phyloP scores from a whole-genome alignment of 2,888 invertebrate species.

The Trypoxylon attenuatum region DNA sequence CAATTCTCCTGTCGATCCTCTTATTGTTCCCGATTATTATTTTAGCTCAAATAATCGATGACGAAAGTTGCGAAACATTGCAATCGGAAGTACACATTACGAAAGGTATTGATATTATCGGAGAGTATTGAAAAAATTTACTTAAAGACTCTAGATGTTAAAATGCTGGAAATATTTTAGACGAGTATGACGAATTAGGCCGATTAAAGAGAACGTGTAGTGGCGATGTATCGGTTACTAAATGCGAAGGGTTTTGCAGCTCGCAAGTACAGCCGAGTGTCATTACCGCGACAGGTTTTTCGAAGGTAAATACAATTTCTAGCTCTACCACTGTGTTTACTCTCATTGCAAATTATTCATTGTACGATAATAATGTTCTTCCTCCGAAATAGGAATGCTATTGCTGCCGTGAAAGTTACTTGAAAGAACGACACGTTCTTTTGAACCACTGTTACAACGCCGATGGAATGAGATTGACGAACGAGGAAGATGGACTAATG shows the following conservation, averaged over 20 bases:
- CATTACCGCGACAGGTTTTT: constrained; percentile 89
- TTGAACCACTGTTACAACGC: constrained; percentile 92
- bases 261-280: constrained; percentile 95
- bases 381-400: constrained; percentile 85
- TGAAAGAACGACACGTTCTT: constrained; percentile 86
- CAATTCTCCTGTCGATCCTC: constrained; percentile 24
- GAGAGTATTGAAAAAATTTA: neutral
- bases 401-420: constrained; percentile 91
- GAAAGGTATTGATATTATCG: constrained; percentile 79
- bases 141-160: neutral
- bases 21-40: constrained; percentile 25
- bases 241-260: constrained; percentile 94
- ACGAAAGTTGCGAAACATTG: constrained; percentile 90
- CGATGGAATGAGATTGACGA: constrained; percentile 86
- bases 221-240: constrained; percentile 92
- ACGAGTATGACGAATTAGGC: constrained; percentile 93
- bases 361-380: too few relatives aligned
- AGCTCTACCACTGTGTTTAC: neutral
- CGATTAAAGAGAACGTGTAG: constrained; percentile 89
- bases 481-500: constrained; percentile 84
- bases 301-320: constrained; percentile 79
- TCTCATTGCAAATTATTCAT: neutral
- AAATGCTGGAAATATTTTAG: constrained; percentile 74
- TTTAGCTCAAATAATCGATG: constrained; percentile 70
- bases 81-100: constrained; percentile 91